phyloP scores from a whole-genome alignment of 2,888 invertebrate species.

The Drosophila meridionalis region DNA sequence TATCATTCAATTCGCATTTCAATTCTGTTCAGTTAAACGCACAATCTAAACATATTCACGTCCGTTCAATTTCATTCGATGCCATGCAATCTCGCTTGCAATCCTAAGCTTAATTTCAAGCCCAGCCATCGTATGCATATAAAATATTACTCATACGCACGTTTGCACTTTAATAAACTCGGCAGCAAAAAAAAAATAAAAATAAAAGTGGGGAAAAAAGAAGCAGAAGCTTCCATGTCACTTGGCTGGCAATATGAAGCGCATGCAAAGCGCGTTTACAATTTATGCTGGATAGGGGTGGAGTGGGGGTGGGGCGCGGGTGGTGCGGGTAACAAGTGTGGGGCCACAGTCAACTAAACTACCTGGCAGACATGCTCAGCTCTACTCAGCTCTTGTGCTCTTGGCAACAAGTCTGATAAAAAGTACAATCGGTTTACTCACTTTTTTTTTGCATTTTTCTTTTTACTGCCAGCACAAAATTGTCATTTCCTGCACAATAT shows the following conservation, averaged over 20 bases:
- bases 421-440: conserved; percentile 16
- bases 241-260: conserved; percentile 38
- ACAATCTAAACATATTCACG: conserved; percentile 25
- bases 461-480: conserved; percentile 15
- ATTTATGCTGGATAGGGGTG: conserved; percentile 13
- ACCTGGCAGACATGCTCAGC: conserved; percentile 25
- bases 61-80: conserved; percentile 32
- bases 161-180: conserved; percentile 57
- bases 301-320: background rate
- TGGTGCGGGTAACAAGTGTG: conserved; percentile 4
- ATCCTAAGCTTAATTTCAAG: conserved; percentile 40
- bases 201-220: background rate
- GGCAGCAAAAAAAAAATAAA: conserved; percentile 2
- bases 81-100: conserved; percentile 32
- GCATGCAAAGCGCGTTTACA: conserved; percentile 42
- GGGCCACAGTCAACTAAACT: conserved; percentile 27
- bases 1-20: conserved; percentile 19
- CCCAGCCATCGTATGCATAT: conserved; percentile 30
- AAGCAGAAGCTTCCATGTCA: conserved; percentile 35
- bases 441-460: background rate
- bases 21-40: conserved; percentile 19
- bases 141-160: conserved; percentile 59
- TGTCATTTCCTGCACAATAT: conserved; percentile 32
- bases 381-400: conserved; percentile 19
- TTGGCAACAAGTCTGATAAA: conserved; percentile 33